Conservation (phyloP, 2,797 vertebrate species). For the Thripadectes ignobilis region DNA sequence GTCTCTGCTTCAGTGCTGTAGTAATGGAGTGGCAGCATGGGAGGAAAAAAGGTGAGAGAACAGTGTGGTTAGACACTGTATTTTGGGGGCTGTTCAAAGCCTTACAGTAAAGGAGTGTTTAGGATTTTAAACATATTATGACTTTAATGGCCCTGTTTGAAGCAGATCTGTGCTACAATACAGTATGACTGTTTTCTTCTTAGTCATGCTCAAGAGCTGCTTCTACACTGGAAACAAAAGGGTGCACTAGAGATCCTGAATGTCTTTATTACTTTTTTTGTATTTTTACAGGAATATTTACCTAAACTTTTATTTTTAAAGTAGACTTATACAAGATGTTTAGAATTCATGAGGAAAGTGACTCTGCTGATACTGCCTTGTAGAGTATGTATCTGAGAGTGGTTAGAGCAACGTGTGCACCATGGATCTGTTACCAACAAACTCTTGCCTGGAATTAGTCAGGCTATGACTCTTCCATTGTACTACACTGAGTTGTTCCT, state of each 20-base stretch:
- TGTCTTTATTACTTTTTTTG: neutral
- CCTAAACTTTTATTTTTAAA: neutral
- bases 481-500: neutral
- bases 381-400: too few relatives aligned
- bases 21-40: neutral
- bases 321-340: accelerated
- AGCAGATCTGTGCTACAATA: neutral
- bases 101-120: neutral
- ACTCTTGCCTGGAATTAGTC: neutral
- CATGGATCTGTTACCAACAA: neutral
- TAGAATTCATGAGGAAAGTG: neutral
- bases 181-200: neutral
- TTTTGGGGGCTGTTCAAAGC: neutral
- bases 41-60: neutral
- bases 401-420: neutral
- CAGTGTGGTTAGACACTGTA: neutral
- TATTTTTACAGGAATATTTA: neutral
- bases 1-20: neutral
- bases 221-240: neutral
- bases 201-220: neutral
- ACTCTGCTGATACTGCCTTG: neutral
- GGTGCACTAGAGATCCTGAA: neutral
- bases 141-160: neutral
- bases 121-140: neutral
- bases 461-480: neutral